These are phyloP conservation scores for Serrognathus titanus DNA, from an alignment of 2,888 invertebrate species.

Conservation along the genomic window DNA sequence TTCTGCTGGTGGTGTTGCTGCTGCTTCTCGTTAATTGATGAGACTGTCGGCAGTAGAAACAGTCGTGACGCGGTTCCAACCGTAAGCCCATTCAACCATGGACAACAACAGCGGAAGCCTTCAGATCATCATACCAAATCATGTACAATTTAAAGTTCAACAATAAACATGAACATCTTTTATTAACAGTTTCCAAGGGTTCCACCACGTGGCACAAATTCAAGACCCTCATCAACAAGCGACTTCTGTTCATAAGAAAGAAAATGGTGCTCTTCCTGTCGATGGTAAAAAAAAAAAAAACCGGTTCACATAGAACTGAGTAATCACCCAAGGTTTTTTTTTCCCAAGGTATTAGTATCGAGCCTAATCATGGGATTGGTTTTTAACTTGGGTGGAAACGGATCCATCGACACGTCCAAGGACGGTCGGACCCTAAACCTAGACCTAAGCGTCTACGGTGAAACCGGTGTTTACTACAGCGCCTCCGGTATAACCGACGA, in stretches of 20 bases:
- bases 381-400: constrained; percentile 3
- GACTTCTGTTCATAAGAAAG: not conserved
- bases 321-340: not conserved
- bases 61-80: too few relatives aligned
- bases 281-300: not conserved
- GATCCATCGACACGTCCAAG: constrained; percentile 4
- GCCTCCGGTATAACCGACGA: not conserved
- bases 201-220: not conserved
- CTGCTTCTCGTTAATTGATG: too few relatives aligned
- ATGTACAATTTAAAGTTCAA: too few relatives aligned
- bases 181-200: not conserved
- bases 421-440: constrained; percentile 10
- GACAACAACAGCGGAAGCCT: too few relatives aligned
- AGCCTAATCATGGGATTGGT: not conserved
- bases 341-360: not conserved
- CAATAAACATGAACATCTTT: too few relatives aligned
- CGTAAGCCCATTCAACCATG: too few relatives aligned
- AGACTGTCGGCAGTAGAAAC: too few relatives aligned
- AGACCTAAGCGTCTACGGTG: constrained; percentile 7
- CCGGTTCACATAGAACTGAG: too few relatives aligned
- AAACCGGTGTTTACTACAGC: constrained; percentile 9
- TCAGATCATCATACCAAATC: too few relatives aligned
- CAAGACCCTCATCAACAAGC: not conserved
- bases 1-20: too few relatives aligned
- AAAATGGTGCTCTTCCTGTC: not conserved